Evolutionary conservation across 1,140 invertebrate species (phyloP).

Genomic region (Drosophila punjabiensis): DNA sequence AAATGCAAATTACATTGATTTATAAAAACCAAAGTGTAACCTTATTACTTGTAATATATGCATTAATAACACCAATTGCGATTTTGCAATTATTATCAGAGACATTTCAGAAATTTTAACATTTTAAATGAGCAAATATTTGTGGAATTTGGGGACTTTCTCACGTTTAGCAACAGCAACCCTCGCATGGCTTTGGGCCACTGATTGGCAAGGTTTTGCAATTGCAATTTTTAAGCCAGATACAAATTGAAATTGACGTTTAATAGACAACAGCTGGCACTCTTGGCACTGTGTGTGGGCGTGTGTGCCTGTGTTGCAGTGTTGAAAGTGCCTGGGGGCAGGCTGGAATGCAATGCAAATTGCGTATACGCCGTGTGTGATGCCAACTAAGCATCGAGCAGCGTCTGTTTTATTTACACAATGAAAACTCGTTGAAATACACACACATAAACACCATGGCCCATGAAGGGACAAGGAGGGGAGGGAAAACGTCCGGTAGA

Average conservation of each 20-base stretch:
- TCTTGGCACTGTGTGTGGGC: constrained; percentile 4
- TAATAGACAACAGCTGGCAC: constrained; percentile 65
- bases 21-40: no score
- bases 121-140: constrained; percentile 9
- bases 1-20: not conserved
- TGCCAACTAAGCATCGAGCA: constrained; percentile 40
- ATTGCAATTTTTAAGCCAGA: constrained; percentile 58
- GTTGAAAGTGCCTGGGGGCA: constrained; percentile 53
- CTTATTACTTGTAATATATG: no score
- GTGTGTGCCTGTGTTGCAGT: constrained; percentile 9
- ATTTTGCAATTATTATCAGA: not conserved
- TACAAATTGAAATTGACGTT: constrained; percentile 59
- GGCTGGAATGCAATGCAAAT: constrained; percentile 61
- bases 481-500: constrained; percentile 21
- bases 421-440: constrained; percentile 66
- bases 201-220: constrained; percentile 20
- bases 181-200: not conserved
- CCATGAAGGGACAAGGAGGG: not conserved
- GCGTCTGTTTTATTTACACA: constrained; percentile 67
- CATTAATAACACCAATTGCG: not conserved
- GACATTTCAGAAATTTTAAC: not conserved
- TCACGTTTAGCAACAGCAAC: no score
- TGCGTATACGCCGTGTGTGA: constrained; percentile 68
- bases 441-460: not conserved
- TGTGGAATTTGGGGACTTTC: constrained; percentile 2